Percentiles rank a stretch among this genome's conserved stretches.
phyloP scores from a whole-genome alignment of 2,888 invertebrate genomes.

The Elmis aenea region DNA sequence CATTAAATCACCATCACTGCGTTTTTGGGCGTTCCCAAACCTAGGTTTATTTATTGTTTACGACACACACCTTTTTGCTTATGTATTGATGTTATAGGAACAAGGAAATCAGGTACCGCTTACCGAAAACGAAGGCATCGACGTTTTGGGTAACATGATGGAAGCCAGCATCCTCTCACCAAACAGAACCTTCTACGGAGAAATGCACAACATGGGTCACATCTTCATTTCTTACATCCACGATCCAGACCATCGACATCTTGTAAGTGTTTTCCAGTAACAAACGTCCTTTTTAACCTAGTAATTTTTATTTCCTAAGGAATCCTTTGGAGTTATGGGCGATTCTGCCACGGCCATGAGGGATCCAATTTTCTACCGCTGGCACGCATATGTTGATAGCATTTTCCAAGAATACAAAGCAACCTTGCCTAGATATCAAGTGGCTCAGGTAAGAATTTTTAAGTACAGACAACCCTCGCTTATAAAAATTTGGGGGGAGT shows the following conservation, averaged over 20 bases:
- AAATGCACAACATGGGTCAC: conserved; percentile 79
- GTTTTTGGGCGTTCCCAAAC: too few relatives aligned
- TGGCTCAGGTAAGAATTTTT: conserved; percentile 50
- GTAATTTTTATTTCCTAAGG: conserved; percentile 47
- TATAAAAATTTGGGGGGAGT: too few relatives aligned
- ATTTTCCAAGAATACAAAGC: conserved; percentile 71
- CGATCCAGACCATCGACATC: conserved; percentile 72
- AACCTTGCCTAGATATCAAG: conserved; percentile 61
- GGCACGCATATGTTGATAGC: conserved; percentile 76
- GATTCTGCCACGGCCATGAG: conserved; percentile 82
- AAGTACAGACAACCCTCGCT: too few relatives aligned
- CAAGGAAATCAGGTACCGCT: conserved; percentile 54
- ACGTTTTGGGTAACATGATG: conserved; percentile 73
- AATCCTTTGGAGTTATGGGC: conserved; percentile 76
- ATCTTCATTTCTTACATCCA: conserved; percentile 70
- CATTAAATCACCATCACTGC: too few relatives aligned
- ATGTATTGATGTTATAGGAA: too few relatives aligned
- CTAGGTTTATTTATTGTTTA: too few relatives aligned
- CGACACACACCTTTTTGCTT: too few relatives aligned
- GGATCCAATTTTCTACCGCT: conserved; percentile 81
- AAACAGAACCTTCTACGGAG: conserved; percentile 68
- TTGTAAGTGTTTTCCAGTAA: conserved; percentile 53
- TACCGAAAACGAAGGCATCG: conserved; percentile 67
- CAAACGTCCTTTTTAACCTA: background rate
- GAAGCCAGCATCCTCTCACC: conserved; percentile 67